These are phyloP conservation scores for Mormoops blainvillei DNA, from an alignment of 2,113 vertebrate genomes.

Conservation along the genomic window DNA sequence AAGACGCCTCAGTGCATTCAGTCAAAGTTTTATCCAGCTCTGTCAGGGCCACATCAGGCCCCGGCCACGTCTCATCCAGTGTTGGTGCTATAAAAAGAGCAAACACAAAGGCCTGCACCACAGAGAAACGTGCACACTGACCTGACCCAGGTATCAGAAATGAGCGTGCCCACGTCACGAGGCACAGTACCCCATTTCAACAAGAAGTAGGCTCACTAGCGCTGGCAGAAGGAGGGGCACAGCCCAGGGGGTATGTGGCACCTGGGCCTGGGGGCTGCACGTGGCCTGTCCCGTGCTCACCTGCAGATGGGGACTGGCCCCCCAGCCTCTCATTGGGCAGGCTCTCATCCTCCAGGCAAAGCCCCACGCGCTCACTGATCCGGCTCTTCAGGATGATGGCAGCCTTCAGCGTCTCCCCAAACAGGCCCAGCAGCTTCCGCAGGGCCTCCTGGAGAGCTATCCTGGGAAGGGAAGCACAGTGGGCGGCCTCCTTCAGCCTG, in stretches of 20 bases:
- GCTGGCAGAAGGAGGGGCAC: background rate
- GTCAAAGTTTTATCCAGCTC: constrained; percentile 40
- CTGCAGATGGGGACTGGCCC: background rate
- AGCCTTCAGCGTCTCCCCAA: constrained; percentile 85
- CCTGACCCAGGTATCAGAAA: background rate
- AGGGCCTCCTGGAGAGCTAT: constrained; percentile 81
- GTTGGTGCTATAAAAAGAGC: background rate
- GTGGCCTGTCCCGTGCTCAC: background rate
- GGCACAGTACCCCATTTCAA: background rate
- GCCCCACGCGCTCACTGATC: constrained; percentile 85
- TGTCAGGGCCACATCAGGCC: background rate
- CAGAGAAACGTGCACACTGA: background rate
- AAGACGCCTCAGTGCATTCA: constrained; percentile 63
- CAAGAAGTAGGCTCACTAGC: background rate
- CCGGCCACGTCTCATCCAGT: constrained; percentile 57
- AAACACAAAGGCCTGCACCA: background rate
- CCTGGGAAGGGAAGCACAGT: constrained; percentile 73
- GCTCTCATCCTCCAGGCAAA: constrained; percentile 64
- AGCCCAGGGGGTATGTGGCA: background rate
- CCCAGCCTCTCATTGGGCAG: rapidly evolving
- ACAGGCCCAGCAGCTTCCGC: constrained; percentile 83
- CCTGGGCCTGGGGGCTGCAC: background rate
- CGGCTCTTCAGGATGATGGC: constrained; percentile 84
- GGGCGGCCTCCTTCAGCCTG: rapidly evolving
- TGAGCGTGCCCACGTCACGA: background rate